phyloP scores from a whole-genome alignment of 2,888 invertebrate genomes.

The Eupithecia dodoneata region DNA sequence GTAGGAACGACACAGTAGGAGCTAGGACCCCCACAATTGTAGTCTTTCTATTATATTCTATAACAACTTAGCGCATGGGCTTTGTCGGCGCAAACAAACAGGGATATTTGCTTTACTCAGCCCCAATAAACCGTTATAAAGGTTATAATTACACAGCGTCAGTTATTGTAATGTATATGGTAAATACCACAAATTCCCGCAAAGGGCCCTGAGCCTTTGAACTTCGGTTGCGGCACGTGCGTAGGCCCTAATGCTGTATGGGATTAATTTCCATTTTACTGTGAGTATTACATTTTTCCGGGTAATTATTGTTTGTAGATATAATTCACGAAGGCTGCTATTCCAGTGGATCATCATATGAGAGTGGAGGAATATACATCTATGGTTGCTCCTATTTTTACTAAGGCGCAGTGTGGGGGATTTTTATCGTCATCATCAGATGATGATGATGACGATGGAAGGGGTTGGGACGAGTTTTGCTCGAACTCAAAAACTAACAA shows the following conservation, averaged over 20 bases:
- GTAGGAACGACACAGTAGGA: too few species aligned
- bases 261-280: not conserved
- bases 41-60: too few species aligned
- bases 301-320: not conserved
- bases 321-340: not conserved
- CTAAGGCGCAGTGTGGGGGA: too few species aligned
- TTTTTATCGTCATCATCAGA: too few species aligned
- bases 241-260: not conserved
- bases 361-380: too few species aligned
- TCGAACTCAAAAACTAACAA: too few species aligned
- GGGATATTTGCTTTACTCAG: not conserved
- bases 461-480: too few species aligned
- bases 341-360: not conserved
- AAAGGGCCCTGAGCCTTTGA: constrained; percentile 3
- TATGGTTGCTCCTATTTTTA: too few species aligned
- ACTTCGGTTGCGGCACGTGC: not conserved
- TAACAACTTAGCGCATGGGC: too few species aligned
- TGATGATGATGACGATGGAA: too few species aligned
- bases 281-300: not conserved
- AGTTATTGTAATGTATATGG: not conserved
- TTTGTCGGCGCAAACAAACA: constrained; percentile 7
- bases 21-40: too few species aligned
- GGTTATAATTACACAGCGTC: not conserved
- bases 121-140: not conserved
- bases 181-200: constrained; percentile 4